Base-by-base conservation (phyloP, 2,113 vertebrate species). In the Bujurquina vittata region DNA sequence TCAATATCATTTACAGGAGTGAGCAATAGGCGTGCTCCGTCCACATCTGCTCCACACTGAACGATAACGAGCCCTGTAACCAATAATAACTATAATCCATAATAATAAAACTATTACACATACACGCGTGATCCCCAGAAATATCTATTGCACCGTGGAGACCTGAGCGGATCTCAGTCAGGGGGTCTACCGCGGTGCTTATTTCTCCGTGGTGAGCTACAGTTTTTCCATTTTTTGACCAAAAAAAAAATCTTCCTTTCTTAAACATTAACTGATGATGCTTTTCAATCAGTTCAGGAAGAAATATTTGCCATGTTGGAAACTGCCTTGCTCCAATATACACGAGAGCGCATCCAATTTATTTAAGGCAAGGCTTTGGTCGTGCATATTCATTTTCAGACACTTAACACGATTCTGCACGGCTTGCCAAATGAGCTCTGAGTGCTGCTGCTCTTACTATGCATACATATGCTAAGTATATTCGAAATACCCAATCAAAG, bases 361-460 rank as follows among this genome's bases (percentile, higher is more conserved):
- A 80, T 85, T 60, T 79, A 20, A 69, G 26, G 23, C 55, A 77
- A 49, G 18, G 61, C 35, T 85, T 74, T 35, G 33, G 22, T 59
- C 23, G 75, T 69, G 40, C 55, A 31, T 75, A 55, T 87, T 77
- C 46, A 79, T 80, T 88, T 81, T 54, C 60, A 62, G 49, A 80
- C 63, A 78, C 78, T 84, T 85, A 86, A 87, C 85, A 78, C 49
- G 79, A 85, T 88, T 88, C 56, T 77, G 26, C 61, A 77, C 17
- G 43, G 65, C 43, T 81, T 86, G 75, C 26, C 37, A 85, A 77
- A 37, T 57, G 60, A 88, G 67, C 84, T 73, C 43, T 55, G 23
- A 35, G 57, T 61, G 75, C 31, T 88, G 67, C 62, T 79, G 46
- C 46, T 69, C 75, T 72, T 54, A 72, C 46, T 9, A 72, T 33